Conservation (phyloP, 2,888 invertebrate genomes). For the Abrostola tripartita region DNA sequence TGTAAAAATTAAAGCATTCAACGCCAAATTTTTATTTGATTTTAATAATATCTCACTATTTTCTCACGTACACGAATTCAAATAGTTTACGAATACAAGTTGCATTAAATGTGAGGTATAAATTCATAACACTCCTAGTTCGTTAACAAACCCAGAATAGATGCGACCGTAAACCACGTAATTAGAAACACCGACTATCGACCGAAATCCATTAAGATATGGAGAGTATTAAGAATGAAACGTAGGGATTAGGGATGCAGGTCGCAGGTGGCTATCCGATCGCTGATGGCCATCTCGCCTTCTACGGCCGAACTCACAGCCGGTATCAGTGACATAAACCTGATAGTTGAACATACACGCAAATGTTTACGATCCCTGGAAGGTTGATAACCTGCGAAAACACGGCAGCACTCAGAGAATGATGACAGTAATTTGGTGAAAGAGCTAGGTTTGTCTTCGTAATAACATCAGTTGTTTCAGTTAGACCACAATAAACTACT, state of each 20-base stretch:
- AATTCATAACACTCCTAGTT: constrained; percentile 25
- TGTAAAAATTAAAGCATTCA: neutral
- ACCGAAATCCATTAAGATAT: constrained; percentile 31
- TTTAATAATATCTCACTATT: no score
- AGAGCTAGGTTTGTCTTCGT: neutral
- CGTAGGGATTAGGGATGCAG: constrained; percentile 34
- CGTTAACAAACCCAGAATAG: constrained; percentile 13
- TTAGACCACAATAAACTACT: no score
- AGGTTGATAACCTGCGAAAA: neutral
- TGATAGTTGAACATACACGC: constrained; percentile 18
- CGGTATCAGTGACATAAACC: constrained; percentile 31
- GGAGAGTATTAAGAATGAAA: constrained; percentile 22
- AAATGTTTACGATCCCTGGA: constrained; percentile 15
- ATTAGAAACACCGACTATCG: constrained; percentile 22
- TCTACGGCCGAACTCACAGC: constrained; percentile 7
- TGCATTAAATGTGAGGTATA: neutral
- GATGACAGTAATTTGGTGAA: neutral
- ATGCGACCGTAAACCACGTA: constrained; percentile 32
- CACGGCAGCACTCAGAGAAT: neutral
- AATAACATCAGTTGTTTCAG: neutral
- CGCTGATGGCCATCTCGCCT: constrained; percentile 30
- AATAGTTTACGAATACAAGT: neutral
- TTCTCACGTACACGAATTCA: neutral
- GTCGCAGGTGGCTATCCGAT: constrained; percentile 45
- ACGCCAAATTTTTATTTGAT: neutral